These are phyloP conservation scores for Argyra leucocephala DNA, from an alignment of 2,888 invertebrate genomes.

Conservation along the genomic window DNA sequence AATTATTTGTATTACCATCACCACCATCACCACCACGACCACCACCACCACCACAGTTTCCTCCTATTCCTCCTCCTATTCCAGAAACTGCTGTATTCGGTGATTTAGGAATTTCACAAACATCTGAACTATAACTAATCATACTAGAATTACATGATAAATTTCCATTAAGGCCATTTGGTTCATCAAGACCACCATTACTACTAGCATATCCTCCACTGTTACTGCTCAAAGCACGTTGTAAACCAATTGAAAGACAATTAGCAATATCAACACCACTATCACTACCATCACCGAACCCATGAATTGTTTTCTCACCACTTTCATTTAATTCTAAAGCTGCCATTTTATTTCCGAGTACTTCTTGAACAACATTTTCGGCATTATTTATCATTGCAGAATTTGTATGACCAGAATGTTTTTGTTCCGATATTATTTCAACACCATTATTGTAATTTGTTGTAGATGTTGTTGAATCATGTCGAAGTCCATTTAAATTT, in stretches of 20 bases:
- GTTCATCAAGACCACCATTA: constrained; percentile 47
- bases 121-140: constrained; percentile 65
- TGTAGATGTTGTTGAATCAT: constrained; percentile 9
- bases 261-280: constrained; percentile 65
- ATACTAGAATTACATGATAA: constrained; percentile 69
- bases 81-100: constrained; percentile 29
- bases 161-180: constrained; percentile 44
- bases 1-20: constrained; percentile 27
- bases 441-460: constrained; percentile 10
- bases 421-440: constrained; percentile 24
- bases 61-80: constrained; percentile 14
- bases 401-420: constrained; percentile 35
- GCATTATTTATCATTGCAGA: constrained; percentile 7
- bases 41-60: not conserved
- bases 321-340: constrained; percentile 32
- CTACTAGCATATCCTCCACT: constrained; percentile 62
- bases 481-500: not conserved
- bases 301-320: constrained; percentile 14
- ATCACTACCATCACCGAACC: constrained; percentile 63
- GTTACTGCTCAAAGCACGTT: constrained; percentile 49
- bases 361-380: constrained; percentile 28
- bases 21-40: too few relatives aligned
- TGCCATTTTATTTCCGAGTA: constrained; percentile 32
- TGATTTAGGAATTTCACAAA: constrained; percentile 48
- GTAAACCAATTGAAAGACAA: constrained; percentile 41